phyloP scores from a whole-genome alignment of 2,888 invertebrate species.

The Pollenia griseotomentosa region DNA sequence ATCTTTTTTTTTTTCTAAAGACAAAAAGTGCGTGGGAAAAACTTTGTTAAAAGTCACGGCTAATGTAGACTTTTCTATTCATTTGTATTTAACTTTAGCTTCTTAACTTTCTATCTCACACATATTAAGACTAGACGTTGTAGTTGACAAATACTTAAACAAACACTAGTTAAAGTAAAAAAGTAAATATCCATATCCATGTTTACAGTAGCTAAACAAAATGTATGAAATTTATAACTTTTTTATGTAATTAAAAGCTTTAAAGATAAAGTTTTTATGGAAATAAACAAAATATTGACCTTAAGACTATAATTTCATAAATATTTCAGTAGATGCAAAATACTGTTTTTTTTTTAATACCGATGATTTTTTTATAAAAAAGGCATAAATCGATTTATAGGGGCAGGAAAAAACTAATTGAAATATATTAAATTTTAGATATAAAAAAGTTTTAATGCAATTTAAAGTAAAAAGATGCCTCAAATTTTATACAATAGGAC shows the following conservation, averaged over 20 bases:
- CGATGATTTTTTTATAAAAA: too few relatives aligned
- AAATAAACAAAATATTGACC: background rate
- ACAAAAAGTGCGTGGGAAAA: conserved; percentile 63
- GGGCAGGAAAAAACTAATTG: too few relatives aligned
- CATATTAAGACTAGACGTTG: conserved; percentile 10
- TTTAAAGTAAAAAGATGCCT: too few relatives aligned
- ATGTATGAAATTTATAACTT: background rate
- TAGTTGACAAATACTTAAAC: conserved; percentile 41
- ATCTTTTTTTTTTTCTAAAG: background rate
- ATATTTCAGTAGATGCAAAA: too few relatives aligned
- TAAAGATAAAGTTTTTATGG: background rate
- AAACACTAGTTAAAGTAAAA: conserved; percentile 13
- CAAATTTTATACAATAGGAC: too few relatives aligned
- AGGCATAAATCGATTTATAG: too few relatives aligned
- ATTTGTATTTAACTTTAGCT: background rate
- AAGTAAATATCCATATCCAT: background rate
- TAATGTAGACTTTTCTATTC: conserved; percentile 9
- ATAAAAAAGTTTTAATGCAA: too few relatives aligned
- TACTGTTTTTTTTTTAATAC: too few relatives aligned
- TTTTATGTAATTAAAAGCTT: conserved; percentile 1
- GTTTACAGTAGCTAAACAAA: conserved; percentile 1
- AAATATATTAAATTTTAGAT: too few relatives aligned
- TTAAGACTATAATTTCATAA: conserved; percentile 5
- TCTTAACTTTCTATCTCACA: conserved; percentile 38
- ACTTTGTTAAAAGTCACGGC: conserved; percentile 39